Evolutionary conservation across 2,888 invertebrate genomes (phyloP).

Genomic region (Hirtodrosophila cameraria): DNA sequence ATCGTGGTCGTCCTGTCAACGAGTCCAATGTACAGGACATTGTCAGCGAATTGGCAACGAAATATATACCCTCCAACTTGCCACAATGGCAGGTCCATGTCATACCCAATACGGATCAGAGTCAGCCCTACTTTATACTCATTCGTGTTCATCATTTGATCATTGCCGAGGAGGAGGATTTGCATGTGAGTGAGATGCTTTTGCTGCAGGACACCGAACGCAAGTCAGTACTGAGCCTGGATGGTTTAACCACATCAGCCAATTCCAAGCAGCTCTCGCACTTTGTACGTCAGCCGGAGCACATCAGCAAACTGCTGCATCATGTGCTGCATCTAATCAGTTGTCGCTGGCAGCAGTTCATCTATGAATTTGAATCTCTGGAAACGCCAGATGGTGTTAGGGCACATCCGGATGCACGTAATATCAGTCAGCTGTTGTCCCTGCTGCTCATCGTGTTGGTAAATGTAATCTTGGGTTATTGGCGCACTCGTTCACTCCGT

Average conservation of each 20-base stretch:
- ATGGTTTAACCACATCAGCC: conserved; percentile 26
- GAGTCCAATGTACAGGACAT: conserved; percentile 92
- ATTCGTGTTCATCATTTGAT: conserved; percentile 91
- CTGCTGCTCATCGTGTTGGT: conserved; percentile 88
- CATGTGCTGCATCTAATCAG: conserved; percentile 88
- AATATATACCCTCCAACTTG: conserved; percentile 89
- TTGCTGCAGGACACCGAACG: conserved; percentile 85
- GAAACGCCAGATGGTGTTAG: conserved; percentile 86
- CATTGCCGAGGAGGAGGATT: conserved; percentile 88
- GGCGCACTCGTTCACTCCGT: conserved; percentile 81
- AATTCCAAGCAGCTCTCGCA: conserved; percentile 84
- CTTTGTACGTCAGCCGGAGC: conserved; percentile 87
- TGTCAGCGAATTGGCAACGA: conserved; percentile 90
- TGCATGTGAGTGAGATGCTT: conserved; percentile 91
- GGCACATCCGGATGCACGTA: conserved; percentile 65
- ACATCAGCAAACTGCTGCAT: conserved; percentile 88
- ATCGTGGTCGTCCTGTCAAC: conserved; percentile 88
- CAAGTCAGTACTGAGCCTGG: conserved; percentile 57
- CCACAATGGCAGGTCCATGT: conserved; percentile 93
- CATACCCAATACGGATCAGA: conserved; percentile 85
- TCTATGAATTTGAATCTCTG: conserved; percentile 90
- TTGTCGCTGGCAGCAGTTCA: conserved; percentile 92
- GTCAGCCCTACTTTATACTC: conserved; percentile 87
- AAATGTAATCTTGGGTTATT: conserved; percentile 87
- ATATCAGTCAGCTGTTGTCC: conserved; percentile 85